Evolutionary conservation across 1,140 invertebrate genomes (phyloP).

Genomic region (Drosophila rhopaloa): DNA sequence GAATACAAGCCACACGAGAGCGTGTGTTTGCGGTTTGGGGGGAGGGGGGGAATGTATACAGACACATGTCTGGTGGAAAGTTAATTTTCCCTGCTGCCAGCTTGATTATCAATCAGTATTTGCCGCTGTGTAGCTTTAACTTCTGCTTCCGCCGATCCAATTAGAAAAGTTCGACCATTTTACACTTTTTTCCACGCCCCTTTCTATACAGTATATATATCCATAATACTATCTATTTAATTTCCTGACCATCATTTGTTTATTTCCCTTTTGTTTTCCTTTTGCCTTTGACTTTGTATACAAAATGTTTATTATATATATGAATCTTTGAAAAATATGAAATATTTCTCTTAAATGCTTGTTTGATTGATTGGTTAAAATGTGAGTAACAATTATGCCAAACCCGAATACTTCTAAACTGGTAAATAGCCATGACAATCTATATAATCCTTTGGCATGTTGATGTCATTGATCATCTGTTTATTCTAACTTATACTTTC

Average conservation of each 20-base stretch:
- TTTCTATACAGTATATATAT: slow-evolving; percentile 24
- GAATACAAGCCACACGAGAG: slow-evolving; percentile 23
- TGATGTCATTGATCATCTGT: slow-evolving; percentile 54
- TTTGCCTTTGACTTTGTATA: slow-evolving; percentile 33
- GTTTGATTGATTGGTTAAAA: slow-evolving; percentile 85
- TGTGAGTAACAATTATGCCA: slow-evolving; percentile 84
- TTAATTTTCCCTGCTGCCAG: slow-evolving; percentile 5
- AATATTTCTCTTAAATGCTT: slow-evolving; percentile 84
- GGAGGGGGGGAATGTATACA: background rate
- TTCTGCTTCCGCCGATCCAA: slow-evolving; percentile 17
- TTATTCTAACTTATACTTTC: slow-evolving; percentile 9
- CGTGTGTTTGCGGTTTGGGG: slow-evolving; percentile 9
- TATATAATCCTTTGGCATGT: slow-evolving; percentile 62
- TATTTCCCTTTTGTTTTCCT: slow-evolving; percentile 59
- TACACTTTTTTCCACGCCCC: slow-evolving; percentile 1
- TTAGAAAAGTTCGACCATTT: background rate
- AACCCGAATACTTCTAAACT: slow-evolving; percentile 62
- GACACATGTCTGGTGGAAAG: slow-evolving; percentile 19
- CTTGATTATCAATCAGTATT: slow-evolving; percentile 45
- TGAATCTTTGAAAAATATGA: slow-evolving; percentile 72
- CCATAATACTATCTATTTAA: slow-evolving; percentile 44
- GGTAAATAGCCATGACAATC: slow-evolving; percentile 63
- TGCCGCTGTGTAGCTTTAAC: slow-evolving; percentile 15
- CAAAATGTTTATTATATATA: slow-evolving; percentile 50
- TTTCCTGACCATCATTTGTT: slow-evolving; percentile 52